Evolutionary conservation across 2,797 vertebrate species (phyloP).

Genomic region (Liparis tanakae): DNA sequence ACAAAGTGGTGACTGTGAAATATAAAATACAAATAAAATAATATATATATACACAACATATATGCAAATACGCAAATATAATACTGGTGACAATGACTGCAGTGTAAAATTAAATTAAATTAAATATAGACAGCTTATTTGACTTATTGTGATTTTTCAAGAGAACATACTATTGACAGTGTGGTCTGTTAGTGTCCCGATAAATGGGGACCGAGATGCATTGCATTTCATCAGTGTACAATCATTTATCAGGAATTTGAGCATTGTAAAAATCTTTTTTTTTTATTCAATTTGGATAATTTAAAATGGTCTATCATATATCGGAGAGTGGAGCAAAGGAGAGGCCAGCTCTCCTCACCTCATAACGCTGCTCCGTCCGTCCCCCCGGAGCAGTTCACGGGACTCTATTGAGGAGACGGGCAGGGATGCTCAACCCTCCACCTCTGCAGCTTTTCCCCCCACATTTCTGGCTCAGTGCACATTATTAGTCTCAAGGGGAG

Average conservation of each 20-base stretch:
- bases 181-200: not conserved
- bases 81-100: too few species aligned
- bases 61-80: too few species aligned
- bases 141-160: too few species aligned
- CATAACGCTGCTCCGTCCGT: constrained; percentile 54
- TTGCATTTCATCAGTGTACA: not conserved
- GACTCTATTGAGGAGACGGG: constrained; percentile 38
- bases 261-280: not conserved
- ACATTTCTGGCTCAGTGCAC: constrained; percentile 65
- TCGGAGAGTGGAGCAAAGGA: constrained; percentile 19
- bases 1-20: too few species aligned
- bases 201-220: not conserved
- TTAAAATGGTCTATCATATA: constrained; percentile 17
- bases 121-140: too few species aligned
- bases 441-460: constrained; percentile 24
- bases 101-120: too few species aligned
- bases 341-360: constrained; percentile 35
- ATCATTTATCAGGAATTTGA: not conserved
- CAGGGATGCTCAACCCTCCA: constrained; percentile 44
- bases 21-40: too few species aligned
- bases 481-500: constrained; percentile 65
- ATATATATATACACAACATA: too few species aligned
- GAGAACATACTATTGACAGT: not conserved
- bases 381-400: constrained; percentile 36
- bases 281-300: not conserved